Percentiles rank a stretch among this genome's conserved stretches.
Conservation (phyloP, 1,140 invertebrate genomes). For the Lethocerus indicus region DNA sequence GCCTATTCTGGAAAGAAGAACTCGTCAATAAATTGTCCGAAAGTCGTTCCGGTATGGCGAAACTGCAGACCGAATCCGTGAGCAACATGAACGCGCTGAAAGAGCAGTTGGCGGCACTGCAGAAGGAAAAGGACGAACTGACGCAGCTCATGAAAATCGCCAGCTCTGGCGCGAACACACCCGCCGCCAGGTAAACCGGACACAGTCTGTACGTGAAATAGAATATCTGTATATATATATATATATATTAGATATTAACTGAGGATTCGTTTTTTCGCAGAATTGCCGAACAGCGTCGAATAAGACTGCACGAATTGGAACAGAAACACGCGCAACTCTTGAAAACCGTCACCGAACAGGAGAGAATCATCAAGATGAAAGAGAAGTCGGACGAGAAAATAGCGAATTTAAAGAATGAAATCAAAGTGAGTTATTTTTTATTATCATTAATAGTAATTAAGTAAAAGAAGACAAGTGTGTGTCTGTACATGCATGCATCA, state of each 20-base stretch:
- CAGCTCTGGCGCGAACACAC: not conserved
- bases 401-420: conserved; percentile 50
- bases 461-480: too few species aligned
- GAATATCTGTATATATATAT: too few species aligned
- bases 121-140: conserved; percentile 57
- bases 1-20: conserved; percentile 57
- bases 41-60: conserved; percentile 41
- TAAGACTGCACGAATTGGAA: conserved; percentile 61
- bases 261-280: conserved; percentile 31
- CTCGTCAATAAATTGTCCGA: conserved; percentile 46
- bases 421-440: conserved; percentile 25
- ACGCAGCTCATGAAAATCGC: conserved; percentile 37
- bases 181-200: too few species aligned
- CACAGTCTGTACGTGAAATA: too few species aligned
- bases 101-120: conserved; percentile 51
- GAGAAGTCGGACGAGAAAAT: conserved; percentile 69
- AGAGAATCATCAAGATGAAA: conserved; percentile 57
- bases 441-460: too few species aligned
- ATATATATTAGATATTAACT: too few species aligned
- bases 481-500: too few species aligned
- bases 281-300: conserved; percentile 53
- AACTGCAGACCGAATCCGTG: conserved; percentile 31
- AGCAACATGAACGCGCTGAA: conserved; percentile 41
- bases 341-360: conserved; percentile 56
- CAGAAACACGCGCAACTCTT: conserved; percentile 50